phyloP scores from a whole-genome alignment of 1,140 invertebrate species.

The Muscidifurax raptorellus region DNA sequence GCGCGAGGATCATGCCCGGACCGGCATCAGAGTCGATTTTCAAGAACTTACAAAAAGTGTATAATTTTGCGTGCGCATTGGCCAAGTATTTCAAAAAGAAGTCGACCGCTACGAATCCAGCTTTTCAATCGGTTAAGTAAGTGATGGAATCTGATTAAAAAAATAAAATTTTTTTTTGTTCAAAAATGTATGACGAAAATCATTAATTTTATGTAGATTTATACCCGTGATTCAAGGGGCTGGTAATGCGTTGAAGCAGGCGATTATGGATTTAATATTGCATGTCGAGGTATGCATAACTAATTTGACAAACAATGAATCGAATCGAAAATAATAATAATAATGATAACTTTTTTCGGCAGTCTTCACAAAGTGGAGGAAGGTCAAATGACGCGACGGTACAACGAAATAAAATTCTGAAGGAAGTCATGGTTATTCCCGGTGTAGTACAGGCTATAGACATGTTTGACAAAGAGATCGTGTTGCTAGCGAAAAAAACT shows the following conservation, averaged over 20 bases:
- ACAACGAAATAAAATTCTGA: constrained; percentile 77
- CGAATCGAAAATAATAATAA: constrained; percentile 19
- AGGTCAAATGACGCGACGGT: constrained; percentile 69
- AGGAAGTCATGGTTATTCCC: constrained; percentile 78
- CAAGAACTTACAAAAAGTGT: constrained; percentile 74
- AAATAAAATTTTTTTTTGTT: constrained; percentile 29
- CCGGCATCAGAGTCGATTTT: constrained; percentile 70
- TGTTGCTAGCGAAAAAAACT: constrained; percentile 77
- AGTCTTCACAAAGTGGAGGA: constrained; percentile 66
- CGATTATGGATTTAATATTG: constrained; percentile 76
- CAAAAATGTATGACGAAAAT: constrained; percentile 8
- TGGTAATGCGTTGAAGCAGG: constrained; percentile 76
- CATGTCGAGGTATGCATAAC: constrained; percentile 73
- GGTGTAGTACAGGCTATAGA: constrained; percentile 78
- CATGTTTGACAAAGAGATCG: constrained; percentile 78
- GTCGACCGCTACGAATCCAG: constrained; percentile 69
- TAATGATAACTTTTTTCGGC: constrained; percentile 34
- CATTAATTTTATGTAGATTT: constrained; percentile 70
- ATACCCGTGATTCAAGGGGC: constrained; percentile 77
- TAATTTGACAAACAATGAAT: background rate
- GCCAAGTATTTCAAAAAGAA: constrained; percentile 75
- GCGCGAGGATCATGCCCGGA: constrained; percentile 66
- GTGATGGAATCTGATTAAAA: background rate
- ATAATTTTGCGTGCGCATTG: constrained; percentile 70
- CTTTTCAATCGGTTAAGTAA: constrained; percentile 74